A percentile compares a stretch with the other conserved stretches of the same genome.
Conservation (phyloP, 2,888 invertebrate species). For the Anarsia innoxiella region DNA sequence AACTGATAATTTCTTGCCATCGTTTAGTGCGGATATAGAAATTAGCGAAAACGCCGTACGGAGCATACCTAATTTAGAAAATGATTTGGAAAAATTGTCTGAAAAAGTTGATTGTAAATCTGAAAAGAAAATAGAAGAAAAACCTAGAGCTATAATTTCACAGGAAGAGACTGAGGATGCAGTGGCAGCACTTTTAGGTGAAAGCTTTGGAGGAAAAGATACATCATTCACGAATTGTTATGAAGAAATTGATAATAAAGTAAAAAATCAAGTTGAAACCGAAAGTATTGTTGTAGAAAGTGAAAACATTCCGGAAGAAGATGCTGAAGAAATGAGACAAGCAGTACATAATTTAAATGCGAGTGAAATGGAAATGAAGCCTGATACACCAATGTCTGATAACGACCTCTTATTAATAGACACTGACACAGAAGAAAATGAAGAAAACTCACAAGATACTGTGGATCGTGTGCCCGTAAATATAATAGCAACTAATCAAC, state of each 20-base stretch:
- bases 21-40: slow-evolving; percentile 25
- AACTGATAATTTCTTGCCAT: slow-evolving; percentile 74
- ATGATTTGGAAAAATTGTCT: slow-evolving; percentile 37
- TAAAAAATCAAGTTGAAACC: slow-evolving; percentile 53
- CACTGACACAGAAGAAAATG: slow-evolving; percentile 87
- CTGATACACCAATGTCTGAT: slow-evolving; percentile 90
- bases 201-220: slow-evolving; percentile 84
- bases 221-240: slow-evolving; percentile 74
- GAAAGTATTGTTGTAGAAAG: slow-evolving; percentile 60
- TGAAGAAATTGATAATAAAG: slow-evolving; percentile 65
- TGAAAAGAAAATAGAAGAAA: slow-evolving; percentile 79
- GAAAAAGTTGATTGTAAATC: slow-evolving; percentile 39
- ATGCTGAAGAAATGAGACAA: slow-evolving; percentile 88
- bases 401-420: slow-evolving; percentile 89
- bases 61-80: slow-evolving; percentile 80
- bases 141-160: slow-evolving; percentile 87
- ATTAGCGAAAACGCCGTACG: slow-evolving; percentile 88
- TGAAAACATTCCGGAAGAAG: slow-evolving; percentile 79
- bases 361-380: slow-evolving; percentile 83
- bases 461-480: slow-evolving; percentile 51
- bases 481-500: slow-evolving; percentile 52
- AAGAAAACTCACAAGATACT: slow-evolving; percentile 70
- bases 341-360: slow-evolving; percentile 87
- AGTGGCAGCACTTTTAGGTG: slow-evolving; percentile 89
- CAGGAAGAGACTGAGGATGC: slow-evolving; percentile 96